phyloP scores from a whole-genome alignment of 64 coral and sea anemone genomes.

The Pachyseris speciosa region DNA sequence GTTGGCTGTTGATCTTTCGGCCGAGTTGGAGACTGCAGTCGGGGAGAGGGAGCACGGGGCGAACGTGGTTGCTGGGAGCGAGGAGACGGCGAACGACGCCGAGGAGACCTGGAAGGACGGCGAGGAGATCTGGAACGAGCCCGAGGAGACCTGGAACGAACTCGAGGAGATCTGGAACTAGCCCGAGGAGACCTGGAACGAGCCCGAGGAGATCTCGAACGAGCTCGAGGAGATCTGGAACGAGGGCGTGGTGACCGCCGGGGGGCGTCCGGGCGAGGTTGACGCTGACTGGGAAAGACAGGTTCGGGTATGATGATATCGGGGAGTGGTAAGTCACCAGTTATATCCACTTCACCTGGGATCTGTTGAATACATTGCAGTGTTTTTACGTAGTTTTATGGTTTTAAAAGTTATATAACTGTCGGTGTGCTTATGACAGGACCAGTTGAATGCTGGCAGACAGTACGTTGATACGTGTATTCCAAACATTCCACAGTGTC shows the following conservation, averaged over 20 bases:
- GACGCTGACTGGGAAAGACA: neutral
- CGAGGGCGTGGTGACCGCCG: neutral
- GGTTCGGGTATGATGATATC: neutral
- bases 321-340: neutral
- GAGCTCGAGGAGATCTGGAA: neutral
- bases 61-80: neutral
- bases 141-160: neutral
- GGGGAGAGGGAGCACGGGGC: neutral
- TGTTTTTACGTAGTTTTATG: too few relatives aligned
- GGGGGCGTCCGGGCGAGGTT: neutral
- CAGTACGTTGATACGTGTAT: too few relatives aligned
- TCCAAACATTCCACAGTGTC: too few relatives aligned
- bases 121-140: neutral
- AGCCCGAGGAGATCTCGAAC: neutral
- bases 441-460: too few relatives aligned
- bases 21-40: neutral
- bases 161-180: neutral
- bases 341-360: constrained; percentile 36
- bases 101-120: neutral
- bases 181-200: neutral
- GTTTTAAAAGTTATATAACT: too few relatives aligned
- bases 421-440: too few relatives aligned
- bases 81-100: neutral
- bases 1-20: neutral
- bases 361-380: neutral